Evolutionary conservation across 2,113 vertebrate genomes (phyloP).

Genomic region (Cygnus atratus): DNA sequence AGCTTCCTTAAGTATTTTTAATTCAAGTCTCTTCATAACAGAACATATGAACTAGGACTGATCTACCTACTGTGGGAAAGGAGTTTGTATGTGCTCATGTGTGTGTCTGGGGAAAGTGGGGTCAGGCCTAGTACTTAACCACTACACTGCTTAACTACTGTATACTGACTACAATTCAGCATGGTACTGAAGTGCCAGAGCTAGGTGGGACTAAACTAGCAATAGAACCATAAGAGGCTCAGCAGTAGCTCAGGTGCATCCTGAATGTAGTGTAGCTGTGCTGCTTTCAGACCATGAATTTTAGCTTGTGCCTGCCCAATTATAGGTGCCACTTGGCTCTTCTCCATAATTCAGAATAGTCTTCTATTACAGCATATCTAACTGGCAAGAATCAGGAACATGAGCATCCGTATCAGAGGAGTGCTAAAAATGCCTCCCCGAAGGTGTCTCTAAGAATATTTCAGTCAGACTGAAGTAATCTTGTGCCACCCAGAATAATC

Average conservation of each 20-base stretch:
- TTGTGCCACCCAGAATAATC: background rate
- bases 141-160: background rate
- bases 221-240: background rate
- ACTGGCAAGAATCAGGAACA: background rate
- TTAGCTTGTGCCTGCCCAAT: background rate
- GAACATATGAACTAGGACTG: background rate
- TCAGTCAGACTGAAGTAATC: background rate
- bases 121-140: background rate
- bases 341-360: background rate
- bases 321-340: background rate
- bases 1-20: background rate
- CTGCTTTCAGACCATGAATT: background rate
- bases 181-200: background rate
- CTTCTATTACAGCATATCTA: background rate
- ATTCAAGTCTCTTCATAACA: background rate
- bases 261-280: background rate
- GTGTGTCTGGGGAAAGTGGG: background rate
- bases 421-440: background rate
- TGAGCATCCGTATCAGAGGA: background rate
- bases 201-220: background rate
- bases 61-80: background rate
- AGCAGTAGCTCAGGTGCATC: background rate
- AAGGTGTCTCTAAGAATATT: background rate
- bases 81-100: background rate
- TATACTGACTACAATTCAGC: background rate